Base-by-base conservation (phyloP, 2,888 invertebrate species). In the Pterostichus madidus region DNA sequence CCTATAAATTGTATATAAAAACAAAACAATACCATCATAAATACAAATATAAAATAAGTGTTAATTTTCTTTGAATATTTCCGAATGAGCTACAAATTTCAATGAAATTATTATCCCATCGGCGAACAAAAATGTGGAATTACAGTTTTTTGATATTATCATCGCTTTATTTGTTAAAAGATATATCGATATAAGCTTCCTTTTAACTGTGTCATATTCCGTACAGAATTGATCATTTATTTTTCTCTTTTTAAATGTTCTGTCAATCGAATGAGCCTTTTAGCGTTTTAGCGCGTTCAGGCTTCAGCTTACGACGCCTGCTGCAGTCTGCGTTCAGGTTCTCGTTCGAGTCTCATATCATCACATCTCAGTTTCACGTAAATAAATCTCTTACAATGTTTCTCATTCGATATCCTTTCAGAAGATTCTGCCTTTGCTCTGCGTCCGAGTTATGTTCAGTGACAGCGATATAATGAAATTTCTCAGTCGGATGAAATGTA, bases 321-420 rank as follows among this genome's bases (percentile, higher is more conserved):
- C 10, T 59, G 24, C 24, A 24, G 24, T 24, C 24, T n/a, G 24
- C 24, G 24, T 24, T 24, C 3, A 24, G 24, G 24, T 24, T 24
- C 24, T 59, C 64, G 35, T 35, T 64, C 32, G 6, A 2, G 35
- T 64, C 32, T 35, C 64, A 13, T 64, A 64, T 32, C 64, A 35
- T 64, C 64, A 35, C 64, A 64, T 64, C 64, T 64, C 64, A 64
- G 64, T 64, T 64, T 64, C 64, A 10, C 35, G 64, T 64, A 64
- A 64, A 64, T 64, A 64, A 64, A 64, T 64, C 64, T 64, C 64
- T 13, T 35, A 3, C 49, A 13, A 5, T 11, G 35, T 32, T n/a
- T 64, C 35, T 64, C 64, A 64, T 32, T 64, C 64, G 31, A 39
- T 64, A 64, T 64, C 35, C 64, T 64, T 64, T 64, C 64, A 39